Base-by-base conservation (phyloP, 2,888 invertebrate genomes). In the Hymenopus coronatus region DNA sequence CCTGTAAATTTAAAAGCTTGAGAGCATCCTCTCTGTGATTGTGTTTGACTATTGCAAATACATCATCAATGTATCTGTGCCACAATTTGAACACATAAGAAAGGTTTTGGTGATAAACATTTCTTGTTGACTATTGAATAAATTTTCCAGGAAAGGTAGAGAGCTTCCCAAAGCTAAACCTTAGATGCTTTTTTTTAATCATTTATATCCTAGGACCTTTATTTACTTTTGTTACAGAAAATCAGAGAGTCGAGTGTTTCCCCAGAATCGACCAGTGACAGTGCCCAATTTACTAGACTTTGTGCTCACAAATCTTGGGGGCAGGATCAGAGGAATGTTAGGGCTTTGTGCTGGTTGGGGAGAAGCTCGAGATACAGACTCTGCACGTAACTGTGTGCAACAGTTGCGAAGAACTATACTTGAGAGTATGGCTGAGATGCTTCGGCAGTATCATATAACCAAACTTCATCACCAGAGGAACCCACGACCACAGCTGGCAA, bases 191-290 rank as follows among this genome's bases (percentile, higher is more conserved):
- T 12, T 40, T 40, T 12, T 40, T 12, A 40, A 40, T 40, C 9
- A 40, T 40, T 12, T 40, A 12, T 6, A 40, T 40, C 12, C 40
- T 40, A 12, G 40, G 2, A 40, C 40, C 12, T 40, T 40, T 40
- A 40, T 40, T 3, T 40, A 40, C 91, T 91, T 92, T 90, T 84
- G 89, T 92, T 93, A 92, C 91, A 95, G 96, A 91, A 96, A 96
- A 94, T 94, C 95, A 12, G 97, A 97, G 91, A 96, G 96, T 91
- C 94, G 95, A 88, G 94, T 95, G 87, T 97, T 96, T 93, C 97
- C 97, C 14, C 92, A 93, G 90, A 93, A 94, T 89, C 93, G 95
- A 91, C 95, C 96, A 87, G 93, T 97, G 88, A 95, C 96, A n/a
- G 94, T 95, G 87, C 93, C 95, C 91, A 96, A 96, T 92, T 93